These are phyloP conservation scores for Trichomycterus rosablanca DNA, from an alignment of 2,113 vertebrate species.

Conservation along the genomic window DNA sequence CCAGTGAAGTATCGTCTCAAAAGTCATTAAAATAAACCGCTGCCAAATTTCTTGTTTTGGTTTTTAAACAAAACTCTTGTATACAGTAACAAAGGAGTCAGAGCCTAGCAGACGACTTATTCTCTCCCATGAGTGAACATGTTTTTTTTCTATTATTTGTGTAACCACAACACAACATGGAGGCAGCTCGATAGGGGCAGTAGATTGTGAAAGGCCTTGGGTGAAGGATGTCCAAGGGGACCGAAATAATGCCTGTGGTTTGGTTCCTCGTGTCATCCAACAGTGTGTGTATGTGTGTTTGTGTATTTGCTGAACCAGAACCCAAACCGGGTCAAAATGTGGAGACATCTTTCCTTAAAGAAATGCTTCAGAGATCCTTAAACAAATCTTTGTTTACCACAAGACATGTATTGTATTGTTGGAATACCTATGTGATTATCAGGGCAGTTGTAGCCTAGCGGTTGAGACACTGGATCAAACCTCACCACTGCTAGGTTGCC, in stretches of 20 bases:
- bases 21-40: slow-evolving; percentile 1
- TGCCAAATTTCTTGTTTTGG: background rate
- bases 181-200: slow-evolving; percentile 29
- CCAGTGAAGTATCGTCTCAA: background rate
- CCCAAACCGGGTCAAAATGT: background rate
- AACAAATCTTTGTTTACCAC: too few species aligned
- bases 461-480: too few species aligned
- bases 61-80: slow-evolving; percentile 23
- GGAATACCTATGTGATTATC: too few species aligned
- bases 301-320: too few species aligned
- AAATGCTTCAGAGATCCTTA: too few species aligned
- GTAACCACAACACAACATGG: slow-evolving; percentile 44
- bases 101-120: slow-evolving; percentile 10
- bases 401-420: too few species aligned
- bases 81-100: slow-evolving; percentile 17
- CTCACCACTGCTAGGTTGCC: too few species aligned
- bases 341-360: slow-evolving; percentile 4
- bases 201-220: slow-evolving; percentile 24
- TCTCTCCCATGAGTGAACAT: slow-evolving; percentile 37
- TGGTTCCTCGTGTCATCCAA: slow-evolving; percentile 15
- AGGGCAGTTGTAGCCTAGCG: too few species aligned
- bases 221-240: slow-evolving; percentile 31
- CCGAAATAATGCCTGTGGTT: slow-evolving; percentile 39
- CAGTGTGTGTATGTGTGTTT: slow-evolving; percentile 14
- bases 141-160: slow-evolving; percentile 11